Evolutionary conservation across 2,888 invertebrate species (phyloP).

Genomic region (Sthenelais limicola): DNA sequence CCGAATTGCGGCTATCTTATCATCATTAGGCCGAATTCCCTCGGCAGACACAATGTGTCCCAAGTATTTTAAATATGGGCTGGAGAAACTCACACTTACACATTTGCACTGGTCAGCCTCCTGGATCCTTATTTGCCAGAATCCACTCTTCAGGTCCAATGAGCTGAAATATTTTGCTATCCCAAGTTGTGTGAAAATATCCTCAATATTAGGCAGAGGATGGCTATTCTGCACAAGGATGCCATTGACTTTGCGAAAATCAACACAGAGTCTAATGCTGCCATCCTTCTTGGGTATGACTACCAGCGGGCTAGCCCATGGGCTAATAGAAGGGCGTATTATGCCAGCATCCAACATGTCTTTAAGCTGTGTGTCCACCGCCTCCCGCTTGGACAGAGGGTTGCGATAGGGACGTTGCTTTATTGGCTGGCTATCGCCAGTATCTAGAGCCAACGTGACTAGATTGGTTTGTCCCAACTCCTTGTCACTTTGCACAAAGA

Average conservation of each 20-base stretch:
- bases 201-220: constrained; percentile 45
- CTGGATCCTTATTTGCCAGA: constrained; percentile 48
- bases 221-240: constrained; percentile 32
- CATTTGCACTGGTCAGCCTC: too few species aligned
- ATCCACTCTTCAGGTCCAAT: constrained; percentile 44
- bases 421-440: background rate
- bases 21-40: too few species aligned
- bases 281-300: background rate
- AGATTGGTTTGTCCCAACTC: too few species aligned
- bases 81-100: too few species aligned
- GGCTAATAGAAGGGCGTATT: background rate
- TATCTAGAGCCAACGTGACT: background rate
- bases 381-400: background rate
- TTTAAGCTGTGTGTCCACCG: background rate
- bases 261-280: constrained; percentile 44
- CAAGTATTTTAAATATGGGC: too few species aligned
- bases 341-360: constrained; percentile 4
- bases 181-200: constrained; percentile 47
- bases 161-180: constrained; percentile 37
- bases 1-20: too few species aligned
- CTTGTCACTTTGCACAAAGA: too few species aligned
- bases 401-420: background rate
- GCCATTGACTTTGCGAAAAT: constrained; percentile 42
- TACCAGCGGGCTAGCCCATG: background rate
- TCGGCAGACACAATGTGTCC: too few species aligned